phyloP scores from a whole-genome alignment of 2,113 vertebrate genomes.

The Macroglossus sobrinus region DNA sequence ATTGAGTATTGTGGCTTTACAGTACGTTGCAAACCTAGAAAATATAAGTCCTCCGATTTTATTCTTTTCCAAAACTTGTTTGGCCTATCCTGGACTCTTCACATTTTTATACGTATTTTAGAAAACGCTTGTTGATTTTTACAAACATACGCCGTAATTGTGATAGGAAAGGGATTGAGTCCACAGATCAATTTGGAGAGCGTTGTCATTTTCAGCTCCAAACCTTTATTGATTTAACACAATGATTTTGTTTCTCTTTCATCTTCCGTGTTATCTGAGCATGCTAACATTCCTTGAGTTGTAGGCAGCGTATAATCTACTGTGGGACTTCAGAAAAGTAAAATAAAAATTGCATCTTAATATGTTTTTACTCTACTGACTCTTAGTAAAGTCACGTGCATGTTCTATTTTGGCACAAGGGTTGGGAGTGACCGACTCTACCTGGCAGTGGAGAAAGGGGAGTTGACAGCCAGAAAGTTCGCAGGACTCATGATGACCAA shows the following conservation, averaged over 20 bases:
- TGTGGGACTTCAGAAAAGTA: not conserved
- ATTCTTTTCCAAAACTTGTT: not conserved
- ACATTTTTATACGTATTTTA: not conserved
- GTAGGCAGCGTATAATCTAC: not conserved
- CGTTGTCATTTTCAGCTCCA: not conserved
- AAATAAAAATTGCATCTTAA: not conserved
- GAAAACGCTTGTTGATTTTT: not conserved
- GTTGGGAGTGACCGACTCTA: not conserved
- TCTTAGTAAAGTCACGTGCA: not conserved
- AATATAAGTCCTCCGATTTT: not conserved
- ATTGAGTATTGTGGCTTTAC: not conserved
- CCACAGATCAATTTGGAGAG: not conserved
- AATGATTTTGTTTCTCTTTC: not conserved
- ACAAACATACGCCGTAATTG: not conserved
- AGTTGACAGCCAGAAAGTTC: not conserved
- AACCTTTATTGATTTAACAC: not conserved
- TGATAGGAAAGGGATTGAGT: not conserved
- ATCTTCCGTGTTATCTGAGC: not conserved
- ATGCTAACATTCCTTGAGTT: not conserved
- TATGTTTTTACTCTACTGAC: not conserved
- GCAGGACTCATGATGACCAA: not conserved
- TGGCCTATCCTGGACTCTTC: not conserved
- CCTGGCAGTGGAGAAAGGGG: not conserved
- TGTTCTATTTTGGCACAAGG: not conserved
- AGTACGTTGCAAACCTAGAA: not conserved